Percentiles rank a stretch among this genome's conserved stretches.
phyloP scores from a whole-genome alignment of 2,888 invertebrate genomes.

The Drosophila sordidapex region DNA sequence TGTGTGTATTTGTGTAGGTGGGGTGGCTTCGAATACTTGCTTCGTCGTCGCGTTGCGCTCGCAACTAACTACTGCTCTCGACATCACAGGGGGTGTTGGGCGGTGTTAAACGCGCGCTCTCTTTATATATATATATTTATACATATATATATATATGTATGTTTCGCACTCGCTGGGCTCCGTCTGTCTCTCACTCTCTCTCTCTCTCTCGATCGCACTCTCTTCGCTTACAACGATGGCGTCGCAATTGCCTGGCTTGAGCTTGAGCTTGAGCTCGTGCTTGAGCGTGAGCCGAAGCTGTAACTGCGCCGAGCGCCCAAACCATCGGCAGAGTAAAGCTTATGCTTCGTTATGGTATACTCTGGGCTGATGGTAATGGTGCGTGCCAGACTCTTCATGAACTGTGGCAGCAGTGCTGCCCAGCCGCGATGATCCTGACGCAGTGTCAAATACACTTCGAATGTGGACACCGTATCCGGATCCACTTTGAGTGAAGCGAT shows the following conservation, averaged over 20 bases:
- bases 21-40: slow-evolving; percentile 81
- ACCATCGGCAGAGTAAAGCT: slow-evolving; percentile 77
- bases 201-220: slow-evolving; percentile 17
- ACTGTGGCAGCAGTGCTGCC: slow-evolving; percentile 81
- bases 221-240: slow-evolving; percentile 64
- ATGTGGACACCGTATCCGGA: slow-evolving; percentile 81
- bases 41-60: slow-evolving; percentile 75
- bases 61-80: slow-evolving; percentile 77
- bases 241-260: slow-evolving; percentile 73
- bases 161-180: slow-evolving; percentile 53
- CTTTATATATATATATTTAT: slow-evolving; percentile 9
- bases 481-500: slow-evolving; percentile 81
- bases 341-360: slow-evolving; percentile 82
- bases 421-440: slow-evolving; percentile 83
- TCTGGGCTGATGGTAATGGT: slow-evolving; percentile 82
- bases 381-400: slow-evolving; percentile 82
- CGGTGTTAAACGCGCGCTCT: slow-evolving; percentile 62
- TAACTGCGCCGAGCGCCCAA: slow-evolving; percentile 67
- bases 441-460: slow-evolving; percentile 81
- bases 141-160: slow-evolving; percentile 14
- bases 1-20: slow-evolving; percentile 73
- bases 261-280: slow-evolving; percentile 55
- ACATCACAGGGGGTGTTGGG: slow-evolving; percentile 76
- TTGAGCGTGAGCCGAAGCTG: slow-evolving; percentile 65
- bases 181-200: slow-evolving; percentile 40